Evolutionary conservation across 1,140 invertebrate species (phyloP).

Genomic region (Drosophila malerkotliana): DNA sequence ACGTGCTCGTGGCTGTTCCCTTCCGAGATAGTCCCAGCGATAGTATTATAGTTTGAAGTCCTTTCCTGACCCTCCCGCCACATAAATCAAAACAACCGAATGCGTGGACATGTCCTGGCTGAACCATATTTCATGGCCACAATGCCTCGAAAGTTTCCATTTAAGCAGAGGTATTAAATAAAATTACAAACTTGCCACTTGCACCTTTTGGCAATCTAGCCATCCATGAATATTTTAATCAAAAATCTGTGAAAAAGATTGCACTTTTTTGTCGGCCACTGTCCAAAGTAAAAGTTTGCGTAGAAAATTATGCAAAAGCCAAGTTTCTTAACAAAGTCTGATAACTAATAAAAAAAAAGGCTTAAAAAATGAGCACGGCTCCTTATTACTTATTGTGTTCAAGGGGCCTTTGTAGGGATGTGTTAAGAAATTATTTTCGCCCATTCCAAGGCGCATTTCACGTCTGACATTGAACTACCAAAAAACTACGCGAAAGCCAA

Average conservation of each 20-base stretch:
- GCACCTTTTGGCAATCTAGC: slow-evolving; percentile 25
- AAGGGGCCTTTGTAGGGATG: slow-evolving; percentile 43
- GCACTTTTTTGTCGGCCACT: slow-evolving; percentile 16
- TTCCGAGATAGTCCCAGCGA: slow-evolving; percentile 18
- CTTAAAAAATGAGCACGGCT: slow-evolving; percentile 8
- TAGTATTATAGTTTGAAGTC: slow-evolving; percentile 1
- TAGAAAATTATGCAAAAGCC: slow-evolving; percentile 37
- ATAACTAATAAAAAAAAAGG: background rate
- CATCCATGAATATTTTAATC: slow-evolving; percentile 70
- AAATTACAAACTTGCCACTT: slow-evolving; percentile 44
- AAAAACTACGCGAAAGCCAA: slow-evolving; percentile 16
- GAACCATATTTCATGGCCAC: slow-evolving; percentile 18
- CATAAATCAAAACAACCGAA: slow-evolving; percentile 38
- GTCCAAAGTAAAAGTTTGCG: slow-evolving; percentile 43
- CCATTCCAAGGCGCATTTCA: slow-evolving; percentile 5
- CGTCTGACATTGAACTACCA: slow-evolving; percentile 61
- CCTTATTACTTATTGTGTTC: slow-evolving; percentile 48
- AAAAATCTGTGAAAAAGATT: slow-evolving; percentile 41
- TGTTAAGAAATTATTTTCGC: slow-evolving; percentile 57
- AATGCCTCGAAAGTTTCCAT: slow-evolving; percentile 29
- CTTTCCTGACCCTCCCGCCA: slow-evolving; percentile 9
- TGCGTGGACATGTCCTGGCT: slow-evolving; percentile 29
- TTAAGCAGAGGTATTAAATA: slow-evolving; percentile 64
- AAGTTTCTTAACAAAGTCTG: slow-evolving; percentile 29
- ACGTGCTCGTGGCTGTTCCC: slow-evolving; percentile 34